phyloP scores from a whole-genome alignment of 2,797 vertebrate species.

The Sebastiscus tertius region DNA sequence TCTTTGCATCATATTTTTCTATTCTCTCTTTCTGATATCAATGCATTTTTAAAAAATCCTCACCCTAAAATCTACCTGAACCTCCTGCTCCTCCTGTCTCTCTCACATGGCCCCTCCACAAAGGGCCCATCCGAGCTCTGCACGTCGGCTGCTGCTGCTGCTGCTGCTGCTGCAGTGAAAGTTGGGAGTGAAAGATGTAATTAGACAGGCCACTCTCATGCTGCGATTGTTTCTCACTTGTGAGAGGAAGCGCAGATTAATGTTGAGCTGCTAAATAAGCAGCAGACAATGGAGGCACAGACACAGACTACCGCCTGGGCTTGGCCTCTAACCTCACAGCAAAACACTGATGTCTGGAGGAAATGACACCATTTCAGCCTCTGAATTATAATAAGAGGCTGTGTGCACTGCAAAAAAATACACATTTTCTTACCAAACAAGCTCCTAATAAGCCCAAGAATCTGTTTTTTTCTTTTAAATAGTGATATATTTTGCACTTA shows the following conservation, averaged over 20 bases:
- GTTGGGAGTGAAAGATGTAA: conserved; percentile 75
- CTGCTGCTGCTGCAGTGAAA: conserved; percentile 52
- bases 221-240: conserved; percentile 72
- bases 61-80: conserved; percentile 33
- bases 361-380: conserved; percentile 73
- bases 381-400: conserved; percentile 64
- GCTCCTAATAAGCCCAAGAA: background rate
- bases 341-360: conserved; percentile 73
- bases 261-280: conserved; percentile 71
- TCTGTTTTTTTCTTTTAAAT: background rate
- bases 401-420: conserved; percentile 24
- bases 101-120: conserved; percentile 30
- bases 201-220: conserved; percentile 71
- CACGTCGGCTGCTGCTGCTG: conserved; percentile 24
- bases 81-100: background rate
- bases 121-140: conserved; percentile 41
- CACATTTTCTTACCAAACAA: background rate
- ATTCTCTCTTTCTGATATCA: background rate
- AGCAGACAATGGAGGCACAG: conserved; percentile 71
- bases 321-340: conserved; percentile 72
- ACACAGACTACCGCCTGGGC: conserved; percentile 58
- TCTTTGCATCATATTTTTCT: background rate
- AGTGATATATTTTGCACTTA: background rate
- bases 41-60: background rate
- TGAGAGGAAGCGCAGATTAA: conserved; percentile 72